These are phyloP conservation scores for Hyppa rectilinea DNA, from an alignment of 2,888 invertebrate genomes.

Conservation along the genomic window DNA sequence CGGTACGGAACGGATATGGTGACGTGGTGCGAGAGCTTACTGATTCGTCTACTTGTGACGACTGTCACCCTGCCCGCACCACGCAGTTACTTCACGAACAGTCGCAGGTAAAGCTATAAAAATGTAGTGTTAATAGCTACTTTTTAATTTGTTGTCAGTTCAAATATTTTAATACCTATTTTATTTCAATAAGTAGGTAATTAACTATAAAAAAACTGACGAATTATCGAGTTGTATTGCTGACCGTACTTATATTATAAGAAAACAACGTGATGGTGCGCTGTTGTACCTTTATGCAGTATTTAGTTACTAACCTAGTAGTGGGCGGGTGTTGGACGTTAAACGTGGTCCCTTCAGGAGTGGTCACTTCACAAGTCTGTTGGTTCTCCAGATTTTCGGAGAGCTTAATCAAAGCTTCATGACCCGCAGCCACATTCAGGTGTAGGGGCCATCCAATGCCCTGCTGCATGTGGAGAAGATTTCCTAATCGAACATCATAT, in stretches of 20 bases:
- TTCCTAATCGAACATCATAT: constrained; percentile 71
- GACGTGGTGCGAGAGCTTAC: no score
- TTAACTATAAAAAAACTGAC: background rate
- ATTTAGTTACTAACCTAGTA: constrained; percentile 72
- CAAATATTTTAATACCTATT: constrained; percentile 1
- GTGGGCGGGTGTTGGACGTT: constrained; percentile 73
- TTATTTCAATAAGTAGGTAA: no score
- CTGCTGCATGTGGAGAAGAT: constrained; percentile 79
- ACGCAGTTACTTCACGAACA: no score
- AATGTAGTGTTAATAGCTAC: background rate
- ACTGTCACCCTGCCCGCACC: no score
- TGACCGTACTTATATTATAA: background rate
- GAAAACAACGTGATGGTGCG: background rate
- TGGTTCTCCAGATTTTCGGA: constrained; percentile 70
- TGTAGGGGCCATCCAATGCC: constrained; percentile 83
- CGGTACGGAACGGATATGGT: no score
- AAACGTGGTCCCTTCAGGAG: constrained; percentile 77
- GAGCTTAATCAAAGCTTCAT: constrained; percentile 81
- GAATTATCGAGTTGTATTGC: background rate
- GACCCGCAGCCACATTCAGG: constrained; percentile 77
- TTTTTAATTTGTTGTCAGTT: background rate
- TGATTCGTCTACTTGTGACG: no score
- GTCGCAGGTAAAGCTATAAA: no score
- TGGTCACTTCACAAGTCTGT: constrained; percentile 75
- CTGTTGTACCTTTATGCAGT: background rate